phyloP scores from a whole-genome alignment of 2,797 vertebrate species.

The Lophotriccus pileatus region DNA sequence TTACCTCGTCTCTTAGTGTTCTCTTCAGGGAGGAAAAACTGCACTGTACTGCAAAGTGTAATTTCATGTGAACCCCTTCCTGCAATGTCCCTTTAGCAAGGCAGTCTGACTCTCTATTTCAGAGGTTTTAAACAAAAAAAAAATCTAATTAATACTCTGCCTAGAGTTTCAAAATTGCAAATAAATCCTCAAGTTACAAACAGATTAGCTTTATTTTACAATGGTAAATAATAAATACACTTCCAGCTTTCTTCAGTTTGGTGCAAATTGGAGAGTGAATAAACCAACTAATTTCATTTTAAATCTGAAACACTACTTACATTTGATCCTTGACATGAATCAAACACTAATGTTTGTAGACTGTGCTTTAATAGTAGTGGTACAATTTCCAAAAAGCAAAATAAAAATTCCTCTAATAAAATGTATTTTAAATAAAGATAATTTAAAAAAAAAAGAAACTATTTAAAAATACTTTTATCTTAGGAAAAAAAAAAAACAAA shows the following conservation, averaged over 20 bases:
- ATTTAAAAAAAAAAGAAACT: neutral
- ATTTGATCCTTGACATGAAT: neutral
- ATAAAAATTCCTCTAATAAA: neutral
- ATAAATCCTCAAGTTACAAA: neutral
- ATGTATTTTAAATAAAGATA: neutral
- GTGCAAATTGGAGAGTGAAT: neutral
- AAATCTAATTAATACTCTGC: neutral
- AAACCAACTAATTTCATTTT: neutral
- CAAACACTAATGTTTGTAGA: neutral
- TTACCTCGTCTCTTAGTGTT: neutral
- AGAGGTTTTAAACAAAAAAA: neutral
- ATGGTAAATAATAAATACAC: neutral
- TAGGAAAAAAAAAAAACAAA: neutral
- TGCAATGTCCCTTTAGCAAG: neutral
- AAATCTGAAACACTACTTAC: neutral
- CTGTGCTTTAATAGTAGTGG: neutral
- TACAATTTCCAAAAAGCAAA: neutral
- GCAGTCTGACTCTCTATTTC: neutral
- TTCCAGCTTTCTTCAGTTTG: neutral
- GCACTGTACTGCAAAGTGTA: neutral
- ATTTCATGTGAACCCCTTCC: neutral
- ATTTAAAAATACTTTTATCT: neutral
- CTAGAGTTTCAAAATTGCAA: neutral
- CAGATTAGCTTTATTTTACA: neutral
- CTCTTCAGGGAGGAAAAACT: neutral